Evolutionary conservation across 2,888 invertebrate species (phyloP).

Genomic region (Rhamnusium bicolor): DNA sequence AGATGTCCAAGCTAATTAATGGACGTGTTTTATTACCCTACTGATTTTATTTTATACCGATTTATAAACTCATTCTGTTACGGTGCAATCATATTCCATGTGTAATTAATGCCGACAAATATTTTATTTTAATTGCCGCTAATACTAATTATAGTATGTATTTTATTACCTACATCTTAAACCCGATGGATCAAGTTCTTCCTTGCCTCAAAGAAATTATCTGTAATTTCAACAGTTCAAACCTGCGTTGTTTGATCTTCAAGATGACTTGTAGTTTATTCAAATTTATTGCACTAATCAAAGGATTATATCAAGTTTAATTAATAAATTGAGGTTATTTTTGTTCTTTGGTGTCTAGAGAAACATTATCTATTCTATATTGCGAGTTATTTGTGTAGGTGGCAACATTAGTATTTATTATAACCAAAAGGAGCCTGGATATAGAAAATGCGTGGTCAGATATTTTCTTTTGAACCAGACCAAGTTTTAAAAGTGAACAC

Average conservation of each 20-base stretch:
- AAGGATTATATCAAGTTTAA: neutral
- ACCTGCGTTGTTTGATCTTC: neutral
- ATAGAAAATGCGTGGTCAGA: too few relatives aligned
- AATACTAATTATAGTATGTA: slow-evolving; percentile 36
- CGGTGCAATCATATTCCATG: slow-evolving; percentile 30
- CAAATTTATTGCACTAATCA: neutral
- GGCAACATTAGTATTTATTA: neutral
- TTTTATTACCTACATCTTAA: slow-evolving; percentile 21
- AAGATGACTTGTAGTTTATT: neutral
- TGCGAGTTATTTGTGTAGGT: neutral
- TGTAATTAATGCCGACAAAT: slow-evolving; percentile 37
- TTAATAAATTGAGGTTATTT: neutral
- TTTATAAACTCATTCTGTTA: neutral
- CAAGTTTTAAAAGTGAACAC: too few relatives aligned
- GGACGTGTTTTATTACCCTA: neutral
- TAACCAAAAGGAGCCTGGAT: neutral
- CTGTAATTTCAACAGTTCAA: neutral
- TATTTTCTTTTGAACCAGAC: too few relatives aligned
- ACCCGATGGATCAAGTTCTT: neutral
- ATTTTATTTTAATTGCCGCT: slow-evolving; percentile 34
- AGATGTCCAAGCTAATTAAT: neutral
- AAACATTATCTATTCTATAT: neutral
- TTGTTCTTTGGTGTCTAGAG: neutral
- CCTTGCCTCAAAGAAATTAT: neutral
- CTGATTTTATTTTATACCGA: neutral